Percentiles rank a stretch among this genome's conserved stretches.
These are phyloP conservation scores for Drosophila cognata DNA, from an alignment of 2,888 invertebrate species.

Conservation along the genomic window DNA sequence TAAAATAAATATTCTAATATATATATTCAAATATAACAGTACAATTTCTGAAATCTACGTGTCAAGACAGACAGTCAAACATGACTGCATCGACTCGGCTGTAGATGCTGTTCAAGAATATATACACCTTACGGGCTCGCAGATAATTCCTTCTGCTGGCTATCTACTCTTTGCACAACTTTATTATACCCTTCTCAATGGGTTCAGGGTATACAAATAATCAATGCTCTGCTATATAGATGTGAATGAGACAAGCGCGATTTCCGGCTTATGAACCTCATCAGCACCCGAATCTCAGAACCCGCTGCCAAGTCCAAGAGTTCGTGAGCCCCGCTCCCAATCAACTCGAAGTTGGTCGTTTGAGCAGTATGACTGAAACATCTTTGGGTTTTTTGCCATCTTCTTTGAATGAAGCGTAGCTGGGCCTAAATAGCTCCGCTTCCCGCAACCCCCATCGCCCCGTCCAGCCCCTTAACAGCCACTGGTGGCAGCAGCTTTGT, in stretches of 20 bases:
- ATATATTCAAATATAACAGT: background rate
- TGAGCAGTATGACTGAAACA: conserved; percentile 61
- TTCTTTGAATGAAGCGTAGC: conserved; percentile 68
- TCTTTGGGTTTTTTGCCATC: conserved; percentile 70
- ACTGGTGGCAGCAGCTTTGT: conserved; percentile 14
- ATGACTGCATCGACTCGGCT: background rate
- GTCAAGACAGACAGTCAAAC: background rate
- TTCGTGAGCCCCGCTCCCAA: background rate
- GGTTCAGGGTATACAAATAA: background rate
- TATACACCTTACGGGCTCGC: background rate
- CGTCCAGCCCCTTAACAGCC: background rate
- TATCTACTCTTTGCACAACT: background rate
- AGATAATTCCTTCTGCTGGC: background rate
- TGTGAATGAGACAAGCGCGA: conserved; percentile 62
- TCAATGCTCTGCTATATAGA: conserved; percentile 36
- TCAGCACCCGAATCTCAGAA: conserved; percentile 13
- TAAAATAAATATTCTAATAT: background rate
- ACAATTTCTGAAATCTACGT: background rate
- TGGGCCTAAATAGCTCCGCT: conserved; percentile 1
- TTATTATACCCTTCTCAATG: background rate
- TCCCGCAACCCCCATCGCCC: background rate
- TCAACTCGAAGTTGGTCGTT: background rate
- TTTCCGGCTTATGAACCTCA: conserved; percentile 64
- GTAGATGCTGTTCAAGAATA: background rate
- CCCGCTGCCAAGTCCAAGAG: conserved; percentile 9